Conservation (phyloP, 2,888 invertebrate genomes). For the Mythimna pallens region DNA sequence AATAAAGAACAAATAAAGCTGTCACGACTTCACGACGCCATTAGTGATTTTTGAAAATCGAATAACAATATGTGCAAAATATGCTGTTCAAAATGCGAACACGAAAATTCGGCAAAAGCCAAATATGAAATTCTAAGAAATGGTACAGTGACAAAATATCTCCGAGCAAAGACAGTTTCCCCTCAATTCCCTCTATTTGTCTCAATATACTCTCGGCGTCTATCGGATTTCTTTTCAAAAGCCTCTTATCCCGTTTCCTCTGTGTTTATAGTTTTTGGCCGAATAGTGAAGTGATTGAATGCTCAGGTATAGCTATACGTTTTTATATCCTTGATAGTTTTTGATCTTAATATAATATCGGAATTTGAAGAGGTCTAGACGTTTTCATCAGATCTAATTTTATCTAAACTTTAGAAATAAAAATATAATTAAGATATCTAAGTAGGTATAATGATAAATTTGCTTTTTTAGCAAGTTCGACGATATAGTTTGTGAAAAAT, state of each 20-base stretch:
- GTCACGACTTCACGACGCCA: neutral
- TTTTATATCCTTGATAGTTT: constrained; percentile 8
- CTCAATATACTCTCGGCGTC: constrained; percentile 75
- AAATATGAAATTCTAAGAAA: constrained; percentile 58
- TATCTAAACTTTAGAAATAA: neutral
- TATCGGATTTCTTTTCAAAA: constrained; percentile 74
- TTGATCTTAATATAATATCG: constrained; percentile 18
- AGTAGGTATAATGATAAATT: no score
- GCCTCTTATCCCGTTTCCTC: constrained; percentile 76
- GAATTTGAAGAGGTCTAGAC: neutral
- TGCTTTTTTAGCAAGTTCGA: no score
- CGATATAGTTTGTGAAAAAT: no score
- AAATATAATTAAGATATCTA: no score
- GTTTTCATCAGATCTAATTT: neutral
- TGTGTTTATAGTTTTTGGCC: constrained; percentile 64
- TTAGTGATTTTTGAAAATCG: constrained; percentile 34
- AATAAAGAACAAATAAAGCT: constrained; percentile 9
- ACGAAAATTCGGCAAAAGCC: constrained; percentile 16
- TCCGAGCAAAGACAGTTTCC: constrained; percentile 63
- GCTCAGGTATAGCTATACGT: constrained; percentile 26
- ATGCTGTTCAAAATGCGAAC: constrained; percentile 13
- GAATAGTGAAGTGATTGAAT: constrained; percentile 41
- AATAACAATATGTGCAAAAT: constrained; percentile 17
- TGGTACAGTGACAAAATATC: constrained; percentile 59
- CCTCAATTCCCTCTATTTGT: constrained; percentile 77